A percentile compares a stretch with the other conserved stretches of the same genome.
These are phyloP conservation scores for Stigmatopora argus DNA, from an alignment of 2,113 vertebrate genomes.

Conservation along the genomic window DNA sequence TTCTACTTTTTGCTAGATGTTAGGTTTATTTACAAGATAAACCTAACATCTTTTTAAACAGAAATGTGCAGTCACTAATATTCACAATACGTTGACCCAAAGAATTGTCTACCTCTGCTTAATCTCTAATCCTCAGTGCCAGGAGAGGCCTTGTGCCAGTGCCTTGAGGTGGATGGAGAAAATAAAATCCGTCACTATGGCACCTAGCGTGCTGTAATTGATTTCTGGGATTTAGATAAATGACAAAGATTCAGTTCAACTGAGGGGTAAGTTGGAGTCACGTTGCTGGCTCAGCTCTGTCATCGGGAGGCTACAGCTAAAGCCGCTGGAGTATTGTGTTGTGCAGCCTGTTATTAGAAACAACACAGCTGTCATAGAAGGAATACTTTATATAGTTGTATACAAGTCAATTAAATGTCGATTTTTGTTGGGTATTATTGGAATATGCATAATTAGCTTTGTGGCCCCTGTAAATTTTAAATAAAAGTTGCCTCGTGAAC, in stretches of 20 bases:
- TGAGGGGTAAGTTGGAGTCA: constrained; percentile 14
- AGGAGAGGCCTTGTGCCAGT: constrained; percentile 18
- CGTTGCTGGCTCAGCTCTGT: constrained; percentile 25
- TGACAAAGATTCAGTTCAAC: constrained; percentile 41
- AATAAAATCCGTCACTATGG: constrained; percentile 41
- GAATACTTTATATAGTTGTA: background rate
- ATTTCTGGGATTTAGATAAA: constrained; percentile 62
- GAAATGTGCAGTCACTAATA: constrained; percentile 29
- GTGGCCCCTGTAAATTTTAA: too few relatives aligned
- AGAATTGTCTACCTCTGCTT: constrained; percentile 36
- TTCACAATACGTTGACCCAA: constrained; percentile 31
- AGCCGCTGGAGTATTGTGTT: constrained; percentile 2
- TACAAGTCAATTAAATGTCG: background rate
- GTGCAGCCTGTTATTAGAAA: constrained; percentile 9
- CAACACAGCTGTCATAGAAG: constrained; percentile 1
- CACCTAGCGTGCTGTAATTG: constrained; percentile 42
- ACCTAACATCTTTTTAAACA: background rate
- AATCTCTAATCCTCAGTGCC: constrained; percentile 36
- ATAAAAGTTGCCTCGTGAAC: too few relatives aligned
- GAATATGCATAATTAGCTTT: background rate
- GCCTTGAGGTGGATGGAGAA: constrained; percentile 27
- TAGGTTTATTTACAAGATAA: too few relatives aligned
- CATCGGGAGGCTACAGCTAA: constrained; percentile 30
- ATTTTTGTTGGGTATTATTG: background rate
- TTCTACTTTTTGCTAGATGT: too few relatives aligned